These are phyloP conservation scores for Harpalus rubripes DNA, from an alignment of 2,888 invertebrate genomes.

Conservation along the genomic window DNA sequence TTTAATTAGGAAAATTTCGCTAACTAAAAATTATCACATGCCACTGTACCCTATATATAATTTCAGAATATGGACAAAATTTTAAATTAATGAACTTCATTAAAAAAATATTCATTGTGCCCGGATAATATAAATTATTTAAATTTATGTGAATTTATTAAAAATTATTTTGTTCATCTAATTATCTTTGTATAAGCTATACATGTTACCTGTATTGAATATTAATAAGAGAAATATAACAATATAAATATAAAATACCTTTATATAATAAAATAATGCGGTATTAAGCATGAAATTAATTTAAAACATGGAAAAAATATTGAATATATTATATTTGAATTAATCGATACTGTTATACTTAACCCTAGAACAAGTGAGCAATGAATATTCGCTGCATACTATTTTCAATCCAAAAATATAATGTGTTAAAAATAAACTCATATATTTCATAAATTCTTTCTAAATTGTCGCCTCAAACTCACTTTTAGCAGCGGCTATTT, in stretches of 20 bases:
- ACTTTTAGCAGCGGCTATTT: too few species aligned
- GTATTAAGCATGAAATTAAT: background rate
- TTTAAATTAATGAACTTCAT: background rate
- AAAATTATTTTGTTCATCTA: background rate
- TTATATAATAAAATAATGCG: background rate
- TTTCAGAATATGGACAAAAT: background rate
- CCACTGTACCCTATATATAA: background rate
- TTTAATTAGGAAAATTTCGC: constrained; percentile 17
- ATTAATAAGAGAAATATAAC: background rate
- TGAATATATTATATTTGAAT: too few species aligned
- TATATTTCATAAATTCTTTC: too few species aligned
- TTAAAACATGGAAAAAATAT: background rate
- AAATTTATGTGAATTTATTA: background rate
- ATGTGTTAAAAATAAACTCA: too few species aligned
- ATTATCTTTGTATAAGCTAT: background rate
- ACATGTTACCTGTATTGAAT: background rate
- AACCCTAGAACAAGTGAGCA: too few species aligned
- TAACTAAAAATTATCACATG: too few species aligned
- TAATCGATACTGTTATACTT: too few species aligned
- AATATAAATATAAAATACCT: background rate
- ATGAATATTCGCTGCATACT: too few species aligned
- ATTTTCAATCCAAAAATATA: too few species aligned
- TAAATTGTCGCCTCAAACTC: too few species aligned
- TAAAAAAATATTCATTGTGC: background rate
- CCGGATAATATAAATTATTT: background rate